Evolutionary conservation across 1,140 invertebrate genomes (phyloP), one percentile per base, ranked within the genome.

Genomic region (Holotrichia oblita): DNA sequence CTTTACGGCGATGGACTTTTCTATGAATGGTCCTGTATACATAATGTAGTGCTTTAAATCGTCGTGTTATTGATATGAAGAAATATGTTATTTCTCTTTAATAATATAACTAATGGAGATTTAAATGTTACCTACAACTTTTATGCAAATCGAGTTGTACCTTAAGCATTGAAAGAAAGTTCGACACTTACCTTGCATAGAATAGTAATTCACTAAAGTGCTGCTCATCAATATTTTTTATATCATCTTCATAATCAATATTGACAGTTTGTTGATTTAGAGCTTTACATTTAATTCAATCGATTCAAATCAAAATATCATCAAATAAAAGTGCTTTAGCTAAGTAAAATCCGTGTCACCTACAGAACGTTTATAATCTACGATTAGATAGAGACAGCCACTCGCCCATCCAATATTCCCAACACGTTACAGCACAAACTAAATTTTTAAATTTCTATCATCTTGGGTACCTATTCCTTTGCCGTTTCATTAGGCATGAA

Each of bases 1-100:
- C 27, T 55, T 55, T 7, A 6, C 17, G 48, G 14, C n/a, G 48
- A 55, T 17, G n/a, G 17, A 55, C 12, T 55, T 55, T 17, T 55
- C 48, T 55, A 55, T 55, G 48, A 55, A 55, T 55, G 48, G 48
- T n/a, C 48, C 14, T 55, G 14, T 55, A 55, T 55, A 55, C 48
- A 55, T 55, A 55, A 55, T 55, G 27, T 55, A 55, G 17, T 55
- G 48, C 12, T 55, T n/a, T n/a, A 55, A 14, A n/a, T 48, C n/a
- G n/a, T 48, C 44, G 44, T 12, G n/a, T 48, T 48, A 48, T 48
- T 48, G n/a, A 48, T 48, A 48, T 48, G n/a, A 48, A 14, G 12
- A 14, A n/a, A 14, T 48, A 9, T 10, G 44, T 48, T n/a, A 48
- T n/a, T 48, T 48, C n/a, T 48, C 44, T 48, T 48, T 48, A 10